Evolutionary conservation across 2,797 vertebrate species (phyloP).

Genomic region (Balearica regulorum): DNA sequence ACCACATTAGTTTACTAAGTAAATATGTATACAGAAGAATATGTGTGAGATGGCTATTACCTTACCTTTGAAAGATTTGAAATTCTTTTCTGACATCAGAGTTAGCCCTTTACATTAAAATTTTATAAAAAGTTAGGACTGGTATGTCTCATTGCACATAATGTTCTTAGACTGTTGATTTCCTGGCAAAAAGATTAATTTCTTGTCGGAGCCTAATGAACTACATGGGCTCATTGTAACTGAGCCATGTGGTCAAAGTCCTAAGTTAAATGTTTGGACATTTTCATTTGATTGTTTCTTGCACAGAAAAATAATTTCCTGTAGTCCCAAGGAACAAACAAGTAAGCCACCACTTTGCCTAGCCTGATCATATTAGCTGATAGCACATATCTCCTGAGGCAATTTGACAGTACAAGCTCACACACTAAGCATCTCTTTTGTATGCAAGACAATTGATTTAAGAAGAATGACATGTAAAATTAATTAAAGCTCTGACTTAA

Average conservation of each 20-base stretch:
- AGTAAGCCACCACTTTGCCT: not conserved
- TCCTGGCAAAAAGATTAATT: constrained; percentile 7
- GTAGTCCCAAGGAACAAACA: not conserved
- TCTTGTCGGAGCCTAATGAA: not conserved
- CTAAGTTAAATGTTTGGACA: not conserved
- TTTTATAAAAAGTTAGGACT: not conserved
- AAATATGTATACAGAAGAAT: not conserved
- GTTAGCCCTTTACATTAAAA: not conserved
- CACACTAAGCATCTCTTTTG: not conserved
- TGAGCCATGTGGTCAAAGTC: not conserved
- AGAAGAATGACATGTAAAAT: not conserved
- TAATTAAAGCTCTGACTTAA: not conserved
- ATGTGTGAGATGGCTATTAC: not conserved
- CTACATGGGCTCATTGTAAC: not conserved
- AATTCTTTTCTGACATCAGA: not conserved
- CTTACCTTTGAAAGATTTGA: not conserved
- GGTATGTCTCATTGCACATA: not conserved
- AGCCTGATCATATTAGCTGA: not conserved
- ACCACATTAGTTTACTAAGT: not conserved
- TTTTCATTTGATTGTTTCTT: constrained; percentile 1
- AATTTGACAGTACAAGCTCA: not conserved
- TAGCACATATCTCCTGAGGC: not conserved
- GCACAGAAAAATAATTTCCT: not conserved
- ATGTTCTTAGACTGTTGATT: not conserved
- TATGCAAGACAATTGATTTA: not conserved